Evolutionary conservation across 2,797 vertebrate genomes (phyloP).

Genomic region (Diceros bicornis): DNA sequence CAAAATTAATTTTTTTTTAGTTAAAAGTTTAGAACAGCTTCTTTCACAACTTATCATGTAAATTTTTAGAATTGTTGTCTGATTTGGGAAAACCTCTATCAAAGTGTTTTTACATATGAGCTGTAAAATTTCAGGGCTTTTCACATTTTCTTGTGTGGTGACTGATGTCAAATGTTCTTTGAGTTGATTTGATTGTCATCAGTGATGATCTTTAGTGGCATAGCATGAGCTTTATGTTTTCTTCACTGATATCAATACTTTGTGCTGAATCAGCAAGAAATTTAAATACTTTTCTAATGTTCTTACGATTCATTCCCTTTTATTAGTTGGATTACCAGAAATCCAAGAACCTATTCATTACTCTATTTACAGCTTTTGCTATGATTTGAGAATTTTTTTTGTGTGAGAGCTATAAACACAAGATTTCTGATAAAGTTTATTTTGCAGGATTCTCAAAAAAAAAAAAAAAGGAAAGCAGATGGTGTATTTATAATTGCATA

Average conservation of each 20-base stretch:
- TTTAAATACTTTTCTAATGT: not conserved
- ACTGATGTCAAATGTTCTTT: not conserved
- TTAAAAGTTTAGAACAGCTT: not conserved
- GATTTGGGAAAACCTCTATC: not conserved
- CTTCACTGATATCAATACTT: not conserved
- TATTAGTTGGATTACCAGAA: not conserved
- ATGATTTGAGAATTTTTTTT: not conserved
- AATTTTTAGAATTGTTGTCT: not conserved
- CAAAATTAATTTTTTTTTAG: constrained; percentile 38
- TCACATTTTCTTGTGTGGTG: not conserved
- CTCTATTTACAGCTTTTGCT: not conserved
- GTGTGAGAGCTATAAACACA: not conserved
- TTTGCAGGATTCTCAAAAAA: not conserved
- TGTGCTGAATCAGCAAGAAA: not conserved
- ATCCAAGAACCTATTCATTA: not conserved
- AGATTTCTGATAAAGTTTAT: not conserved
- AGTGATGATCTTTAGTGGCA: not conserved
- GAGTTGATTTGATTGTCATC: not conserved
- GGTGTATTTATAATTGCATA: not conserved
- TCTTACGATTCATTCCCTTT: not conserved
- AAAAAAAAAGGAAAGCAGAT: not conserved
- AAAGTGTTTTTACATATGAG: not conserved
- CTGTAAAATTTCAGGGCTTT: not conserved
- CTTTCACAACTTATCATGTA: not conserved
- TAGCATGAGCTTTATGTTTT: not conserved